phyloP scores from a whole-genome alignment of 2,888 invertebrate genomes.

The Nomada hirtipes region DNA sequence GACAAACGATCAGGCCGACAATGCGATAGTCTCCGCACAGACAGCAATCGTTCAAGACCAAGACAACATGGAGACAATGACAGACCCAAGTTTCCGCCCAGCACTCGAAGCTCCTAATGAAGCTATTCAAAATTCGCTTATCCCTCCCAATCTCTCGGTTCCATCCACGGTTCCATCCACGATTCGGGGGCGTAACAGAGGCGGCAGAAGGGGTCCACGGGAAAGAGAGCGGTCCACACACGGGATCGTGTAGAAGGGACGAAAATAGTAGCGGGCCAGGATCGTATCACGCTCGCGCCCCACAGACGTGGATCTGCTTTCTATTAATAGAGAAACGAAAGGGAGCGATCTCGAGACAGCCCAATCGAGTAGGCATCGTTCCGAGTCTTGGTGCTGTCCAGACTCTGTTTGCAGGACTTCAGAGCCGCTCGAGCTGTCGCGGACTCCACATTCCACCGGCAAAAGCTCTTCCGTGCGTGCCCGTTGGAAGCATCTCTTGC shows the following conservation, averaged over 20 bases:
- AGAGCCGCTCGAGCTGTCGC: slow-evolving; percentile 90
- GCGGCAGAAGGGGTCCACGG: slow-evolving; percentile 35
- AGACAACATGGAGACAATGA: neutral
- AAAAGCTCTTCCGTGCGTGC: slow-evolving; percentile 75
- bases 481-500: slow-evolving; percentile 70
- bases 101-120: slow-evolving; percentile 30
- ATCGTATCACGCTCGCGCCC: slow-evolving; percentile 71
- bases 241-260: slow-evolving; percentile 58
- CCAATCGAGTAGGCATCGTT: slow-evolving; percentile 60
- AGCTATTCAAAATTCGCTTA: slow-evolving; percentile 39
- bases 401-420: slow-evolving; percentile 80
- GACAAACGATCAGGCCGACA: too few species aligned
- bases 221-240: slow-evolving; percentile 36
- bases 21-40: neutral
- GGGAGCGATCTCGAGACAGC: slow-evolving; percentile 55
- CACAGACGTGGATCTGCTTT: slow-evolving; percentile 65
- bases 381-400: slow-evolving; percentile 77
- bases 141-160: slow-evolving; percentile 24
- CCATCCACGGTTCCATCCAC: slow-evolving; percentile 11
- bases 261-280: slow-evolving; percentile 74
- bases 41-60: neutral
- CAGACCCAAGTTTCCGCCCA: neutral
- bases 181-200: slow-evolving; percentile 35
- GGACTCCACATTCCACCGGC: slow-evolving; percentile 90
- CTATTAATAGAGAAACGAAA: slow-evolving; percentile 70